These are phyloP conservation scores for Lithosia quadra DNA, from an alignment of 2,888 invertebrate genomes.

Conservation along the genomic window DNA sequence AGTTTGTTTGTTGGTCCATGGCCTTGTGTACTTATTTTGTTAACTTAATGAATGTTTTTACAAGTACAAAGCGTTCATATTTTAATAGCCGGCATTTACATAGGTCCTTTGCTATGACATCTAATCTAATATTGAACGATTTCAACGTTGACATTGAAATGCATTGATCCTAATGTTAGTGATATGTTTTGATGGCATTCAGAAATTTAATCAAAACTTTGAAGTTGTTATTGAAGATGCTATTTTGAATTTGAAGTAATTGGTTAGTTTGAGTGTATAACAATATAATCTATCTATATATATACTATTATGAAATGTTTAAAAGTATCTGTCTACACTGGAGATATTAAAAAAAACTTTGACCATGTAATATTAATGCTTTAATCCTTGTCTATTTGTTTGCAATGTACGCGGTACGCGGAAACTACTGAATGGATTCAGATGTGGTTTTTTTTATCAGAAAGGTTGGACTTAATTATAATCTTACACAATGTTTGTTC, in stretches of 20 bases:
- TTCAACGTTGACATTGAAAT: background rate
- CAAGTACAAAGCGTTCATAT: background rate
- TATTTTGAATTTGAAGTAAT: background rate
- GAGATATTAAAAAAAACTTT: no score
- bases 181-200: background rate
- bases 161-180: background rate
- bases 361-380: no score
- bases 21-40: constrained; percentile 10
- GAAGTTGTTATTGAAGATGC: background rate
- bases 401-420: no score
- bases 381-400: no score
- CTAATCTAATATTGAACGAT: background rate
- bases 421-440: no score
- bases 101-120: background rate
- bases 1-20: background rate
- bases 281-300: no score
- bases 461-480: no score
- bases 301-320: no score
- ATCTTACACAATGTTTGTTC: no score
- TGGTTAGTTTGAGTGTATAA: background rate
- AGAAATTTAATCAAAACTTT: background rate
- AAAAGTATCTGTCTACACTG: no score
- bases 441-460: no score
- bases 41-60: background rate
- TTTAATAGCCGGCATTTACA: background rate